Percentiles rank a stretch among this genome's conserved stretches.
Evolutionary conservation across 2,797 vertebrate genomes (phyloP).

Genomic region (Holocentrus rufus): DNA sequence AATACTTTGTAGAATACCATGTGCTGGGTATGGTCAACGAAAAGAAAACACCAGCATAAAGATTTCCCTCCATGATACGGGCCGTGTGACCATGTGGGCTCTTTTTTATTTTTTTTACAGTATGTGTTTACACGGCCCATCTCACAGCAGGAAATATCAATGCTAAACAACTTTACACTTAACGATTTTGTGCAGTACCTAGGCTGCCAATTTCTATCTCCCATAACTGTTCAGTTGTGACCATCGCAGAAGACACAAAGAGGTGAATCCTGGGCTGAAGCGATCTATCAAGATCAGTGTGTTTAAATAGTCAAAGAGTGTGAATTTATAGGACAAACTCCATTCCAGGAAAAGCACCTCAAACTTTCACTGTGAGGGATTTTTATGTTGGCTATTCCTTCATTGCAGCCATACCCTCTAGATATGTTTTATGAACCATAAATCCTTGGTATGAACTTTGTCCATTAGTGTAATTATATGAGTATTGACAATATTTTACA

Average conservation of each 20-base stretch:
- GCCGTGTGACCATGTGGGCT: not conserved
- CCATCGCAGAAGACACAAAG: too few relatives aligned
- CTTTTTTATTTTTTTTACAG: not conserved
- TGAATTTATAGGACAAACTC: too few relatives aligned
- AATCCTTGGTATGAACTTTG: slow-evolving; percentile 53
- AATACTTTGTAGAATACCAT: slow-evolving; percentile 51
- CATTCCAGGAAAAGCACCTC: not conserved
- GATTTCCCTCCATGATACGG: not conserved
- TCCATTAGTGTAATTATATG: slow-evolving; percentile 69
- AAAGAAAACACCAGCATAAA: slow-evolving; percentile 35
- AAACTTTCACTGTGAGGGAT: slow-evolving; percentile 10
- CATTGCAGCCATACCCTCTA: slow-evolving; percentile 55
- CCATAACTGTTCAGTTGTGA: too few relatives aligned
- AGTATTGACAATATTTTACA: slow-evolving; percentile 79
- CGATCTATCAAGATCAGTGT: not conserved
- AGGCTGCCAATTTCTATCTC: not conserved
- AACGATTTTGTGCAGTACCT: not conserved
- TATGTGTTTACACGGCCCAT: not conserved
- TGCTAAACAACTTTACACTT: not conserved
- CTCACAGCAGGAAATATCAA: not conserved
- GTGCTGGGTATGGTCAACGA: slow-evolving; percentile 37
- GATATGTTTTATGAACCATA: slow-evolving; percentile 64
- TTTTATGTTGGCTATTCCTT: slow-evolving; percentile 50
- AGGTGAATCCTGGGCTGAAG: too few relatives aligned
- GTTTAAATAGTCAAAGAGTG: not conserved